A percentile compares a stretch with the other conserved stretches of the same genome.
Conservation (phyloP, 1,140 invertebrate species). For the Drosophila pachea region DNA sequence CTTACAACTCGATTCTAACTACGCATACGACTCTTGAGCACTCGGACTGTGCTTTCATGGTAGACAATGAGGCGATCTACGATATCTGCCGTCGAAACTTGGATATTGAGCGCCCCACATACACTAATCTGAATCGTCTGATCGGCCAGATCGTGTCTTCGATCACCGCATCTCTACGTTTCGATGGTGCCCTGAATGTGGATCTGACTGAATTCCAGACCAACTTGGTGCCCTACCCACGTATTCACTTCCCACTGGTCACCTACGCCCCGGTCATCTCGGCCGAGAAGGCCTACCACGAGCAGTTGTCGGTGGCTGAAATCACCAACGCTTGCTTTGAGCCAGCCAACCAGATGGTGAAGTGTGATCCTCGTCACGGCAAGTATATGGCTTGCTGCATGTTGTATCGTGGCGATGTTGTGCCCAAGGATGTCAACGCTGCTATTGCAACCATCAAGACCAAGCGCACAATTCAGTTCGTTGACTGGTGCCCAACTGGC, state of each 20-base stretch:
- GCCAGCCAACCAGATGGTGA: constrained; percentile 95
- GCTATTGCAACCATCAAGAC: constrained; percentile 92
- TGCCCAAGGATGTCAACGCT: constrained; percentile 89
- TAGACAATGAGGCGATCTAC: constrained; percentile 93
- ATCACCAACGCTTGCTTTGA: constrained; percentile 95
- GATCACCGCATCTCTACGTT: constrained; percentile 92
- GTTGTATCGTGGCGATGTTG: constrained; percentile 88
- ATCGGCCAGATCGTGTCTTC: constrained; percentile 93
- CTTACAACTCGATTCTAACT: constrained; percentile 92
- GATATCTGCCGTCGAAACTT: constrained; percentile 94
- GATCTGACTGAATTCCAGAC: constrained; percentile 95
- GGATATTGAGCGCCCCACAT: constrained; percentile 91
- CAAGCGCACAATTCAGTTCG: constrained; percentile 91
- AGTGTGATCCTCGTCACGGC: constrained; percentile 92
- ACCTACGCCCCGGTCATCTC: constrained; percentile 93
- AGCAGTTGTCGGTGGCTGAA: constrained; percentile 89
- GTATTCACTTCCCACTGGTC: constrained; percentile 90
- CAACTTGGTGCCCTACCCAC: constrained; percentile 91
- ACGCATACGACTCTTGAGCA: constrained; percentile 91
- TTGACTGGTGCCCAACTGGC: constrained; percentile 94
- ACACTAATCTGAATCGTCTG: constrained; percentile 88
- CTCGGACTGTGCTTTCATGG: constrained; percentile 93
- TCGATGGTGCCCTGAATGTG: constrained; percentile 93
- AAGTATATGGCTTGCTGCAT: constrained; percentile 95
- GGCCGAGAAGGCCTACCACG: constrained; percentile 92